Percentiles rank a stretch among this genome's conserved stretches.
phyloP scores from a whole-genome alignment of 1,140 invertebrate species.

The Hylaeus volcanicus region DNA sequence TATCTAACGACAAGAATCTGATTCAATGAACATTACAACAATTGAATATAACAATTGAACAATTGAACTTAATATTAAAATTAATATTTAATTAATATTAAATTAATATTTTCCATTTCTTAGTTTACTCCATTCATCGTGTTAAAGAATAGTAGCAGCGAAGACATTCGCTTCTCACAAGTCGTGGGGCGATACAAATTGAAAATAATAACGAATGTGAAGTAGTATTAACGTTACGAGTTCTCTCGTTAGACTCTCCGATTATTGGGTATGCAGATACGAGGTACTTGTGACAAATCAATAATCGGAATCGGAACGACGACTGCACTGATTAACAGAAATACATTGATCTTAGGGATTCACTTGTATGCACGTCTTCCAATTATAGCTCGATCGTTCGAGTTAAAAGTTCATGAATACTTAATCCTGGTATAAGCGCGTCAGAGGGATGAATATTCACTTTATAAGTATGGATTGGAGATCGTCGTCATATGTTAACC shows the following conservation, averaged over 20 bases:
- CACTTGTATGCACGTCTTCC: background rate
- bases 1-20: no score
- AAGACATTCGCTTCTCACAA: background rate
- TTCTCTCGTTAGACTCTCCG: background rate
- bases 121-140: no score
- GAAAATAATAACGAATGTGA: constrained; percentile 22
- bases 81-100: no score
- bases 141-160: no score
- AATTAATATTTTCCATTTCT: no score
- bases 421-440: constrained; percentile 1
- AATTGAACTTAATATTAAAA: no score
- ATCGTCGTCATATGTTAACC: background rate
- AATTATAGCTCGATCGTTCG: background rate
- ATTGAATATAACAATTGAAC: no score
- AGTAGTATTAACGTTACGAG: constrained; percentile 2
- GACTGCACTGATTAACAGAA: background rate
- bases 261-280: constrained; percentile 10
- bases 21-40: no score
- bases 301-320: constrained; percentile 6
- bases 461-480: background rate
- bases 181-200: background rate
- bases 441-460: background rate
- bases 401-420: constrained; percentile 10
- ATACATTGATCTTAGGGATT: background rate
- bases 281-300: background rate